phyloP scores from a whole-genome alignment of 2,113 vertebrate species.

The Piprites chloris region DNA sequence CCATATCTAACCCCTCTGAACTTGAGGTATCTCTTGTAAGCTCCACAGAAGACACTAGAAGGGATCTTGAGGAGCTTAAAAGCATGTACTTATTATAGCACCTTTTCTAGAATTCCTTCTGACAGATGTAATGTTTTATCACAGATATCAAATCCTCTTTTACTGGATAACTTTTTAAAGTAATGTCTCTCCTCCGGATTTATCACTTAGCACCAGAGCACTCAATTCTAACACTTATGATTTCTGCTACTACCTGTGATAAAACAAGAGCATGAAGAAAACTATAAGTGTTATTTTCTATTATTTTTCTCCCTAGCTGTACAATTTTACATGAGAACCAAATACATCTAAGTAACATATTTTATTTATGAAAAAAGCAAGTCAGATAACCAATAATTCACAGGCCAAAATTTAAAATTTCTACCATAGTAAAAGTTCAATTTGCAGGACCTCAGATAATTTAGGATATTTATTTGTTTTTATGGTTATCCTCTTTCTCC shows the following conservation, averaged over 20 bases:
- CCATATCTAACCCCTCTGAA: background rate
- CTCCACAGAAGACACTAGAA: background rate
- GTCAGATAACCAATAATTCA: background rate
- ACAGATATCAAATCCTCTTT: background rate
- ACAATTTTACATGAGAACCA: background rate
- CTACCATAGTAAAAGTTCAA: background rate
- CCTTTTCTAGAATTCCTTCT: background rate
- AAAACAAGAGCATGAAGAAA: background rate
- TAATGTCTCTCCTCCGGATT: background rate
- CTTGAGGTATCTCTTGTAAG: background rate
- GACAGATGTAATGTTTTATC: background rate
- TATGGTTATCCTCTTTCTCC: background rate
- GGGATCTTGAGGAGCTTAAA: background rate
- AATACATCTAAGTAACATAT: background rate
- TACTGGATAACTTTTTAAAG: background rate
- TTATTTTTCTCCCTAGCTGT: background rate
- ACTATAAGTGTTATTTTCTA: background rate
- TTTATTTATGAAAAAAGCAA: background rate
- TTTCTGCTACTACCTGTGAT: background rate
- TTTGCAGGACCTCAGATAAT: background rate
- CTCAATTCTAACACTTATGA: background rate
- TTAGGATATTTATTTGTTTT: background rate
- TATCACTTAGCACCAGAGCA: background rate
- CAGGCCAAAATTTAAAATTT: background rate
- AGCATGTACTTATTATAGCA: background rate